Base-by-base conservation (phyloP, 2,888 invertebrate genomes). In the Eubasilissa splendida region DNA sequence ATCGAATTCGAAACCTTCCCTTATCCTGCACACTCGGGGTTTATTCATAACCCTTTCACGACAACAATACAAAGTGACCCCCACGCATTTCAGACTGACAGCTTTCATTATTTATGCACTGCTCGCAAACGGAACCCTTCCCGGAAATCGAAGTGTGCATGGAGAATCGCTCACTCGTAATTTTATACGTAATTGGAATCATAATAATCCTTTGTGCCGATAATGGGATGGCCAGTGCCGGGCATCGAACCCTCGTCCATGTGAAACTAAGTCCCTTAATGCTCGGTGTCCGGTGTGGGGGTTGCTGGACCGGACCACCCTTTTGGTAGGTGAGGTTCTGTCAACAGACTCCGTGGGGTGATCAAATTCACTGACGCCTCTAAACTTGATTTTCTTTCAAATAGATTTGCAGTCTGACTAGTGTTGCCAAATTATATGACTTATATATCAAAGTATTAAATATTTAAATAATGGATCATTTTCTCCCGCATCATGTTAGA, bases 171-270 rank as follows among this genome's bases (percentile, higher is more conserved):
- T 79, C 79, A 74, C 74, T 79, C 71, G 79, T 74, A 74, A 79
- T 58, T 74, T 79, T 74, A 74, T 73, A 65, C 73, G 71, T 79
- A 76, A 81, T 76, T 79, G 76, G 71, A 79, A 80, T 82, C 82
- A 76, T 80, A 68, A 76, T 82, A 79, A 82, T 82, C 82, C 82
- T 78, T 75, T 71, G 76, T 76, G n/a, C 52, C 42, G 54, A 12
- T 56, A 73, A 73, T 73, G 42, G 73, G 73, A 73, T 73, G 12
- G 73, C 56, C 73, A 12, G 12, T 12, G 56, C 58, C 31, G 73
- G 73, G 33, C 42, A 42, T 73, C 73, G 73, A 73, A 58, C 73
- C 58, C 73, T 58, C 12, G 33, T 14, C 33, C 58, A 59, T 53
- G 70, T 53, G 54, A 53, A 63, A 63, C 63, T 63, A 63, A 63